These are phyloP conservation scores for Corythornis vintsioides DNA, from an alignment of 2,113 vertebrate species.

Conservation along the genomic window DNA sequence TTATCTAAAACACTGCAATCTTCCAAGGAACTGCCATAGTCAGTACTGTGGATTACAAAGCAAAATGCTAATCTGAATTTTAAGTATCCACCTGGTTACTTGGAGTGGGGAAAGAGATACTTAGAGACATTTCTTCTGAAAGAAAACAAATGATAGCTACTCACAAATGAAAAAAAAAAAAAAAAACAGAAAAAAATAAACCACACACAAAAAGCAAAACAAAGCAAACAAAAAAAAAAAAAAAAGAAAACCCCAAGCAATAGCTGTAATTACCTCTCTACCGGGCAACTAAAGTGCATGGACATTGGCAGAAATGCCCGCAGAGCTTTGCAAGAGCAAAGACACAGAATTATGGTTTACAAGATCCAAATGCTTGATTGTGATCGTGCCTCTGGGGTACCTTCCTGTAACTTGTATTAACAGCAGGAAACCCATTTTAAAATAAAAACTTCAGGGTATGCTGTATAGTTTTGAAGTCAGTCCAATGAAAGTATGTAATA, in stretches of 20 bases:
- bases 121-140: background rate
- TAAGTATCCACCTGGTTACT: background rate
- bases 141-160: background rate
- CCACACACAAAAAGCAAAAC: too few relatives aligned
- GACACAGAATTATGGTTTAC: background rate
- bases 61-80: background rate
- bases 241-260: background rate
- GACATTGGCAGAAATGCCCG: background rate
- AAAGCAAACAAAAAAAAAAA: background rate
- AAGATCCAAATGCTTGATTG: background rate
- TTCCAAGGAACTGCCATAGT: background rate
- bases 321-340: background rate
- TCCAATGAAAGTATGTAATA: background rate
- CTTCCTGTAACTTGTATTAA: background rate
- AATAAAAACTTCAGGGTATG: background rate
- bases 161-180: background rate
- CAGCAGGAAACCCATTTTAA: background rate
- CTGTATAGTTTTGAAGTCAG: background rate
- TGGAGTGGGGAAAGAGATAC: background rate
- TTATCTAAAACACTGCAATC: constrained; percentile 59
- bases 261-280: background rate
- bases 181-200: background rate
- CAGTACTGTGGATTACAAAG: background rate
- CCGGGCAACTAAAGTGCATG: background rate
- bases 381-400: background rate